Base-by-base conservation (phyloP, 2,113 vertebrate species). In the Madoqua kirkii region DNA sequence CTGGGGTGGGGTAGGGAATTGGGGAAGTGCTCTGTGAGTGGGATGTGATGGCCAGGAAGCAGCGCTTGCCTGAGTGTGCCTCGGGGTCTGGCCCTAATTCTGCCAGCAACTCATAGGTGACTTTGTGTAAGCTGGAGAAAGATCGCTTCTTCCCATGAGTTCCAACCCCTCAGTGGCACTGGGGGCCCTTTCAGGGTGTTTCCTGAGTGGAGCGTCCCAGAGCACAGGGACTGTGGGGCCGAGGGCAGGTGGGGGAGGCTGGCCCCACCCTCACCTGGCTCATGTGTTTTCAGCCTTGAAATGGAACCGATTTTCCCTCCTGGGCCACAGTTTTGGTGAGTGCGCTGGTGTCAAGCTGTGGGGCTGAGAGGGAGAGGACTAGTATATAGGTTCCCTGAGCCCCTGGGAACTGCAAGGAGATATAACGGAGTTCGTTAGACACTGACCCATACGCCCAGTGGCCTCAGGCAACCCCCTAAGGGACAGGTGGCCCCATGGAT, bases 281-380 rank as follows among this genome's bases (percentile, higher is more conserved):
- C 54, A 55, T 99, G 92, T 98, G 76, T 88, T 98, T 98, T 93
- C 99, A 99, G 99, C 99, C 96, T 99, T 99, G 97, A 99, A 99
- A 87, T 99, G 99, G 99, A 99, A 97, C 86, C 99, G 64, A 25
- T 99, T 99, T 97, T 99, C 99, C 78, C 98, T 99, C 95, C 97
- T 99, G 89, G 99, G 99, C 96, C 99, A 99, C 98, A 99, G 99
- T 97, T 99, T 99, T 98, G 99, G 99, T 99, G 98, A 99, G 99
- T 98, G 4, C 40, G 0, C 1, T 4, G 91, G 79, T 29, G 29
- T 48, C 0, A 1, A 1, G 10, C 0, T 48, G 29, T 1, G 31
- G 57, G 64, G 27, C 50, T 60, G 14, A 50, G 64, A 33, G 29
- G 16, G 21, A 6, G 36, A 25, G 64, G n/a, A 45, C 0, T 10